phyloP scores from a whole-genome alignment of 1,140 invertebrate genomes.

The Ceratina japonica region DNA sequence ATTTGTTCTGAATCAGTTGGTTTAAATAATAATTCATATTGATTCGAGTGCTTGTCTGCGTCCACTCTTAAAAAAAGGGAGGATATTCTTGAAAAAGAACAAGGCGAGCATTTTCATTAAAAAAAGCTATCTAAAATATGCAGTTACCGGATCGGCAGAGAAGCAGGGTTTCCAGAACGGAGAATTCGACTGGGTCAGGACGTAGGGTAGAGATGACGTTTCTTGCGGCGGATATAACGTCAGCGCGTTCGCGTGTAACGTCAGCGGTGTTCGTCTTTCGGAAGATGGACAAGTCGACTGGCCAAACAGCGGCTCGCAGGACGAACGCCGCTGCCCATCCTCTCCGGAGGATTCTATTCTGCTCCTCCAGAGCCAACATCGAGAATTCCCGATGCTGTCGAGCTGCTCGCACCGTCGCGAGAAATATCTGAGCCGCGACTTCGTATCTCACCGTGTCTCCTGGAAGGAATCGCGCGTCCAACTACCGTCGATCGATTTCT shows the following conservation, averaged over 20 bases:
- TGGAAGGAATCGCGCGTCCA: slow-evolving; percentile 27
- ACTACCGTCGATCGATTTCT: not conserved
- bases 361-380: slow-evolving; percentile 76
- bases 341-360: slow-evolving; percentile 80
- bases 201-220: slow-evolving; percentile 75
- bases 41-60: too few relatives aligned
- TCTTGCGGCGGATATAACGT: slow-evolving; percentile 64
- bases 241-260: slow-evolving; percentile 44
- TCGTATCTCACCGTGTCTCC: slow-evolving; percentile 75
- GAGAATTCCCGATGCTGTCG: slow-evolving; percentile 80
- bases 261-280: slow-evolving; percentile 36
- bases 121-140: not conserved
- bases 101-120: not conserved
- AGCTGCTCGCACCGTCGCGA: slow-evolving; percentile 80
- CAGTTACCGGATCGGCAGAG: slow-evolving; percentile 82
- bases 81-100: not conserved
- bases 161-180: slow-evolving; percentile 83
- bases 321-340: slow-evolving; percentile 83
- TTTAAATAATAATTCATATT: too few relatives aligned
- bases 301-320: slow-evolving; percentile 82
- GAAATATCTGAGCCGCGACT: slow-evolving; percentile 81
- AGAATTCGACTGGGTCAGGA: slow-evolving; percentile 81
- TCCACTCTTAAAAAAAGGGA: not conserved
- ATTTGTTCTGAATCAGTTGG: not conserved
- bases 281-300: slow-evolving; percentile 77